These are phyloP conservation scores for Rhaphigaster nebulosa DNA, from an alignment of 2,888 invertebrate species.

Conservation along the genomic window DNA sequence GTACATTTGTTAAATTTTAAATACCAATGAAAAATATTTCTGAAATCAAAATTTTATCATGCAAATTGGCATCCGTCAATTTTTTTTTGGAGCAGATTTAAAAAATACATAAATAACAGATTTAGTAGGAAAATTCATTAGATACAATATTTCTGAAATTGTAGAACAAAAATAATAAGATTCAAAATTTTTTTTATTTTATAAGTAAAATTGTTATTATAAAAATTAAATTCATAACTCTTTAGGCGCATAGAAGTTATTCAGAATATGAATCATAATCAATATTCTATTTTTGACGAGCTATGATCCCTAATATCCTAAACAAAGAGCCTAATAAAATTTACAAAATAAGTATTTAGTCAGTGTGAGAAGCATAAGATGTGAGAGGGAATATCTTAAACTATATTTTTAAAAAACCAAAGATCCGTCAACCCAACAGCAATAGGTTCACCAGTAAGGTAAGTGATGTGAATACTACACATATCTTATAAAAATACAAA, in stretches of 20 bases:
- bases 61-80: no score
- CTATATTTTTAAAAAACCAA: background rate
- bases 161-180: background rate
- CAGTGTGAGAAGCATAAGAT: background rate
- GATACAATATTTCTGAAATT: background rate
- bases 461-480: background rate
- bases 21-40: no score
- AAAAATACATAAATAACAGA: no score
- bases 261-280: background rate
- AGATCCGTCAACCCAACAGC: background rate
- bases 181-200: background rate
- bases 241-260: background rate
- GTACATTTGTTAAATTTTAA: no score
- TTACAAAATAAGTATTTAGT: background rate
- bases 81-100: no score
- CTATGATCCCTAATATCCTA: background rate
- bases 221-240: background rate
- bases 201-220: background rate
- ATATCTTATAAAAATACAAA: constrained; percentile 29
- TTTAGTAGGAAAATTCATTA: no score
- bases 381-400: background rate
- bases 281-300: background rate
- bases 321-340: background rate
- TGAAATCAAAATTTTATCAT: no score
- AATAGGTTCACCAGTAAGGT: background rate